Conservation (phyloP, 2,888 invertebrate species). For the Scaptomyza polygonia region DNA sequence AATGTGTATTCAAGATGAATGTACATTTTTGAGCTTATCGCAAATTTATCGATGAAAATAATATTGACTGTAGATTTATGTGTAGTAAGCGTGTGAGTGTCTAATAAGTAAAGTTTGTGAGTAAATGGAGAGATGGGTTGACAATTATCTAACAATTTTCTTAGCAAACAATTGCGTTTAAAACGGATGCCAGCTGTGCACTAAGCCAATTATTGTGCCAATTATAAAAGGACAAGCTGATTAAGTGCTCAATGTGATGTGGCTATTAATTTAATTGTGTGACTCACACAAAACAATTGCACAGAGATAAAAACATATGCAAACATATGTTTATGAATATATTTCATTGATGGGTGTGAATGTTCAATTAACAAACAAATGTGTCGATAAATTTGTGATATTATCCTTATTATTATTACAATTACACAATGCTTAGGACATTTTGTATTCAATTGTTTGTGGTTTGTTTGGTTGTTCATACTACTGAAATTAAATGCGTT, state of each 20-base stretch:
- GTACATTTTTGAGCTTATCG: too few species aligned
- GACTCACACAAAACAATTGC: conserved; percentile 35
- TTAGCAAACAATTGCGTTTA: neutral
- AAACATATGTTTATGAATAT: too few species aligned
- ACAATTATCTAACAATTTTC: neutral
- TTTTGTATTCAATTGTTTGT: conserved; percentile 55
- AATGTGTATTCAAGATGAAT: too few species aligned
- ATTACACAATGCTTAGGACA: conserved; percentile 31
- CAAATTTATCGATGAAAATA: too few species aligned
- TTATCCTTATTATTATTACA: neutral
- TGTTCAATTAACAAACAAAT: conserved; percentile 4
- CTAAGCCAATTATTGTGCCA: conserved; percentile 1
- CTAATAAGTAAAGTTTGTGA: neutral
- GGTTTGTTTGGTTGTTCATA: conserved; percentile 43
- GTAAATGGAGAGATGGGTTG: neutral
- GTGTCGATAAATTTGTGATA: neutral
- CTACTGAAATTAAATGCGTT: neutral
- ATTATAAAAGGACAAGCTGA: conserved; percentile 17
- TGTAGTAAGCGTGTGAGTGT: too few species aligned
- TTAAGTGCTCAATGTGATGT: conserved; percentile 32
- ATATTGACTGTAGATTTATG: too few species aligned
- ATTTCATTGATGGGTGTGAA: neutral
- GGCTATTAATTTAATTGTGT: conserved; percentile 52
- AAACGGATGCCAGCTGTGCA: neutral
- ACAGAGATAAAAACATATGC: conserved; percentile 1